A percentile compares a stretch with the other conserved stretches of the same genome.
Conservation (phyloP, 1,140 invertebrate species). For the Vanessa tameamea region DNA sequence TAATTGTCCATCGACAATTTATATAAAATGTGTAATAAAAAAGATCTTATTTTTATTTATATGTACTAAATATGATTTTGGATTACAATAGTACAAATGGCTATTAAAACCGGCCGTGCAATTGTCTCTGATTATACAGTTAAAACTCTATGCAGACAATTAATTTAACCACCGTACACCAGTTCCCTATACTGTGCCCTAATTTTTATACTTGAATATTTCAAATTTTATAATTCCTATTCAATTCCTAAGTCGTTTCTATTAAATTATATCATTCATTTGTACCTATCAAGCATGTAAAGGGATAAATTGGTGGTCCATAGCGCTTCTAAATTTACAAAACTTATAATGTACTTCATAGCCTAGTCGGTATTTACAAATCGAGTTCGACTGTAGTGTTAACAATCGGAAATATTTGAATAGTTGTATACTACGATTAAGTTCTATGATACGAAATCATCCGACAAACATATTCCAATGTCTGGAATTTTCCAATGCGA, state of each 20-base stretch:
- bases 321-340: not conserved
- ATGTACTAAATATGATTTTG: no score
- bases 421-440: no score
- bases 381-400: not conserved
- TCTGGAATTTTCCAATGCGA: not conserved
- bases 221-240: no score
- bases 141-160: not conserved
- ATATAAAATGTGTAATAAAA: no score
- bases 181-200: no score
- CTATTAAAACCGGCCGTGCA: not conserved
- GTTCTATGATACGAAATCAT: no score
- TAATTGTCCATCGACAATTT: no score
- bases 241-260: no score
- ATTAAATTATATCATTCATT: not conserved
- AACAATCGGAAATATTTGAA: not conserved
- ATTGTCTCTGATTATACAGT: not conserved
- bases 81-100: not conserved
- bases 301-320: not conserved
- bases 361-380: conserved; percentile 2
- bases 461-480: not conserved
- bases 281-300: not conserved
- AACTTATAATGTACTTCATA: conserved; percentile 5
- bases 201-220: no score
- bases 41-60: no score
- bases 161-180: no score